Conservation (phyloP, 2,888 invertebrate genomes). For the Anoplius nigerrimus region DNA sequence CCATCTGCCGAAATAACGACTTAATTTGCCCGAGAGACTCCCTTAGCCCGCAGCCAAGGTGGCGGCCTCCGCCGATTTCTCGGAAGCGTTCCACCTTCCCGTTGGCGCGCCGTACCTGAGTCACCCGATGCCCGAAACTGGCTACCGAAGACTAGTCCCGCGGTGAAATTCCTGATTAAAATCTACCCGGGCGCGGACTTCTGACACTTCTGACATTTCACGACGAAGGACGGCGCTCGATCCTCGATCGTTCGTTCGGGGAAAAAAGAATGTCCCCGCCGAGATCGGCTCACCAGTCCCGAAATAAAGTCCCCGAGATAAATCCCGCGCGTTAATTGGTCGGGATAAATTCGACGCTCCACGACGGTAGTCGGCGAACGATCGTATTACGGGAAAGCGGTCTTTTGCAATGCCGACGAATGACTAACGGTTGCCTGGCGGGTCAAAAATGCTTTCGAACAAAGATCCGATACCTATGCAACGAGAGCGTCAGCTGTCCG, state of each 20-base stretch:
- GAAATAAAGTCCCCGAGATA: no score
- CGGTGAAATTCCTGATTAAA: constrained; percentile 41
- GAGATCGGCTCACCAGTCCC: not conserved
- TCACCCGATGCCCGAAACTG: constrained; percentile 24
- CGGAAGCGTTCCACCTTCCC: constrained; percentile 35
- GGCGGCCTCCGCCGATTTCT: constrained; percentile 48
- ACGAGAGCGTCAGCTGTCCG: constrained; percentile 32
- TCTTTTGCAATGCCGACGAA: no score
- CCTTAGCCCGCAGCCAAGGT: constrained; percentile 56
- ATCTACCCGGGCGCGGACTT: constrained; percentile 13
- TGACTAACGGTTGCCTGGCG: not conserved
- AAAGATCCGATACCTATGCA: no score
- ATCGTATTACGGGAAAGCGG: no score
- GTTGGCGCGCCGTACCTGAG: constrained; percentile 33
- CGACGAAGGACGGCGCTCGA: constrained; percentile 36
- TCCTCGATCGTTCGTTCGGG: constrained; percentile 28
- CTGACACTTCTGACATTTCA: constrained; percentile 22
- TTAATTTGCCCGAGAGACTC: constrained; percentile 62
- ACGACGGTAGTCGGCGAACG: no score
- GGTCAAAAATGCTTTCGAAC: no score
- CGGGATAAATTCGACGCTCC: no score
- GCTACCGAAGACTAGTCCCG: constrained; percentile 30
- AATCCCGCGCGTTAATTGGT: no score
- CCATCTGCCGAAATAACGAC: constrained; percentile 72
- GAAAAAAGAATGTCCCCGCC: not conserved